Percentiles rank a stretch among this genome's conserved stretches.
These are phyloP conservation scores for Pedionomus torquatus DNA, from an alignment of 2,113 vertebrate genomes.

Conservation along the genomic window DNA sequence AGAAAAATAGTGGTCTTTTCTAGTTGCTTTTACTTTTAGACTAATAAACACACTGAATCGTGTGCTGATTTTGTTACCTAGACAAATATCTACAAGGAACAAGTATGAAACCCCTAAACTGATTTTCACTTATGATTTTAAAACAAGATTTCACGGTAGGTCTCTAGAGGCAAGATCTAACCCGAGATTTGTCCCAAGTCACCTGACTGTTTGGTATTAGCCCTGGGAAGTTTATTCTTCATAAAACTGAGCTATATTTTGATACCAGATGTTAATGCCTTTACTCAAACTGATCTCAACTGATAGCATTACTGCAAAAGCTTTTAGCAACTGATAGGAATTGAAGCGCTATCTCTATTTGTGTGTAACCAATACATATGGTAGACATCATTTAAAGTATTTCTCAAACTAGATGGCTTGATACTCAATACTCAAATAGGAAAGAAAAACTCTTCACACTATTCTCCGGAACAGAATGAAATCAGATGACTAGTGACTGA, in stretches of 20 bases:
- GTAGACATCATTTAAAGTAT: neutral
- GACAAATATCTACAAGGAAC: neutral
- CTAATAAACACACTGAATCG: neutral
- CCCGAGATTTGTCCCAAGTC: neutral
- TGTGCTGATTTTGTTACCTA: neutral
- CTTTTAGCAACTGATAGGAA: neutral
- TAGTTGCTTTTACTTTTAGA: constrained; percentile 21
- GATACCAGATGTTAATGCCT: neutral
- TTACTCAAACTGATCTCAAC: neutral
- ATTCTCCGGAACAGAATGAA: constrained; percentile 49
- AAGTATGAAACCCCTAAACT: neutral
- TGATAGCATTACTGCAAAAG: neutral
- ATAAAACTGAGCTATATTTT: constrained; percentile 5
- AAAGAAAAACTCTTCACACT: constrained; percentile 61
- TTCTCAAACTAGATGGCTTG: neutral
- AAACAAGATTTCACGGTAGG: neutral
- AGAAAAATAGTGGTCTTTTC: neutral
- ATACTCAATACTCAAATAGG: neutral
- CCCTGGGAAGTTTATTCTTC: neutral
- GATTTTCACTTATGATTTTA: constrained; percentile 8
- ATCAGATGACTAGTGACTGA: constrained; percentile 25
- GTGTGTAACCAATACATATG: neutral
- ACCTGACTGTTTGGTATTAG: neutral
- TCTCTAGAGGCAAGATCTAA: neutral
- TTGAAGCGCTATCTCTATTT: neutral